Base-by-base conservation (phyloP, 2,113 vertebrate species). In the Morone saxatilis region DNA sequence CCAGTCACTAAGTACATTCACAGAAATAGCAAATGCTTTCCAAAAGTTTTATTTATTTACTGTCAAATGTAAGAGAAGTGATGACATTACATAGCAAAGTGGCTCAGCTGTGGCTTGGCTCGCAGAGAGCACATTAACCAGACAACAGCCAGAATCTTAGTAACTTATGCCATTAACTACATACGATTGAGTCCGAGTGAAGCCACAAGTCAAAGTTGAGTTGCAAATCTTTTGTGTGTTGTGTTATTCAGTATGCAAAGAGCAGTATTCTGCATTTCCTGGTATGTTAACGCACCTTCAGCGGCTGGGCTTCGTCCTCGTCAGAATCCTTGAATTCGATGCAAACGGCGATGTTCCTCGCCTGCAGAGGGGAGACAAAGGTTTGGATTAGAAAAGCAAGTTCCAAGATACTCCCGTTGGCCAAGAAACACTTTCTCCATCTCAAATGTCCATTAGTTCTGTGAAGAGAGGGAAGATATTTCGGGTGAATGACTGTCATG, bases 321-420 rank as follows among this genome's bases (percentile, higher is more conserved):
- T 99, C 98, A 4, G 97, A 97, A 83, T 99, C 98, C 92, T 95
- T 98, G 94, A 99, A 99, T 90, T 99, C 97, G 84, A 99, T 94
- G 70, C 97, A 97, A 40, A 99, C 91, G 2, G 98, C 97, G 83
- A 99, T 98, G 89, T 99, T 99, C 92, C 98, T 97, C 43, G 98
- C 98, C 98, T 99, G 89, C 74, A 93, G 1, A 76, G 36, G 16
- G 51, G 25, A 62, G 56, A 69, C 19, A 79, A 61, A 80, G 61
- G 54, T 11, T 31, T 38, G 57, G 36, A 71, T 60, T 25, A 71
- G 16, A 43, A 81, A 81, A 61, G 69, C 25, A 80, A 51, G 40
- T 71, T 31, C 31, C 31, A 31, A 31, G 4, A 76, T 7, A 22
- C 48, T 40, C 22, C 19, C 4, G 1, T 10, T 53, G 61, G 50